A percentile compares a stretch with the other conserved stretches of the same genome.
Evolutionary conservation across 2,113 vertebrate species (phyloP).

Genomic region (Percina caprodes): DNA sequence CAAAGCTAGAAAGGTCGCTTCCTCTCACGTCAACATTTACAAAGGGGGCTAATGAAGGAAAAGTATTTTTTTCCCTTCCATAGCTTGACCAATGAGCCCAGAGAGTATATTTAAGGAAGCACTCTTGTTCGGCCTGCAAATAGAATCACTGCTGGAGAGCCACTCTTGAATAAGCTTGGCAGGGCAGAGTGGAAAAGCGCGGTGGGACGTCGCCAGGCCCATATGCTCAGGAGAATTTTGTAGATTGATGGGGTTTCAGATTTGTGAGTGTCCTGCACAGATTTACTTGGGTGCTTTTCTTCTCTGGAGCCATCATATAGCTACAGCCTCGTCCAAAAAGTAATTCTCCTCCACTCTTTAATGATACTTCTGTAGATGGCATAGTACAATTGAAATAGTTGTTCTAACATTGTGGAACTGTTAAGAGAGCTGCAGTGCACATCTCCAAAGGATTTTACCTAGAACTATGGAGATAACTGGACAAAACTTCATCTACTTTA

Average conservation of each 20-base stretch:
- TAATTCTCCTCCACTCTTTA: conserved; percentile 37
- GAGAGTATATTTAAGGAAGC: conserved; percentile 78
- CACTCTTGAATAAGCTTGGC: conserved; percentile 85
- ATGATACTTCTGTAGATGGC: conserved; percentile 35
- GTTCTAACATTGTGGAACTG: background rate
- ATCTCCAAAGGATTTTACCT: background rate
- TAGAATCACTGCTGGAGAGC: conserved; percentile 79
- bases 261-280: conserved; percentile 60
- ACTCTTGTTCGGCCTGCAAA: conserved; percentile 76
- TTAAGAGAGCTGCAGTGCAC: background rate
- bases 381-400: conserved; percentile 3
- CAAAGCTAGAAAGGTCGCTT: conserved; percentile 33
- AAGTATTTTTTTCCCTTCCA: background rate
- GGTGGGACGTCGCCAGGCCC: conserved; percentile 77
- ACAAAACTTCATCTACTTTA: background rate
- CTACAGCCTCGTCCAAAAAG: conserved; percentile 35
- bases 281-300: conserved; percentile 52
- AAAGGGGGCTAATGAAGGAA: conserved; percentile 11
- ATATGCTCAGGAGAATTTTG: conserved; percentile 81
- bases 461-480: background rate
- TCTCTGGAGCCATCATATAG: conserved; percentile 56
- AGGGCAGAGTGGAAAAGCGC: conserved; percentile 83
- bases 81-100: conserved; percentile 61
- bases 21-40: conserved; percentile 32
- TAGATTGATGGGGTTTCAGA: conserved; percentile 63